Conservation (phyloP, 2,797 vertebrate genomes). For the Artibeus lituratus region DNA sequence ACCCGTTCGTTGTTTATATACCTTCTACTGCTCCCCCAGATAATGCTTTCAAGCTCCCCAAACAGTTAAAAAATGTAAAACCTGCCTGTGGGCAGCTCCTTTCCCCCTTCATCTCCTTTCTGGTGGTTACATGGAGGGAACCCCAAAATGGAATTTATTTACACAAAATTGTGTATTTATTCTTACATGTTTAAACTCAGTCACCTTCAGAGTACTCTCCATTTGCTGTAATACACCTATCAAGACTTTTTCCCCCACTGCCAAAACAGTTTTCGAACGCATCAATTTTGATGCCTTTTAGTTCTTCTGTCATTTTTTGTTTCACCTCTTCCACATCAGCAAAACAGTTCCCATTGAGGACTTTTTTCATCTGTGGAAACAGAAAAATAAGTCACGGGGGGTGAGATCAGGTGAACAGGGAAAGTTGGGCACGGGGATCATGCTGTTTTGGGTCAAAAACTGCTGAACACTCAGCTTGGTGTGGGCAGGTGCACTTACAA, state of each 20-base stretch:
- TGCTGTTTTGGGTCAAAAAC: no score
- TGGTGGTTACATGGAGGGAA: not conserved
- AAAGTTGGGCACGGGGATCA: no score
- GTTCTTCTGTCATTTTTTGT: not conserved
- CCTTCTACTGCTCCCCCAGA: conserved; percentile 13
- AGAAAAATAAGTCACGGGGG: not conserved
- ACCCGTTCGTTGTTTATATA: conserved; percentile 3
- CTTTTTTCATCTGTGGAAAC: not conserved
- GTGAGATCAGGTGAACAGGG: no score
- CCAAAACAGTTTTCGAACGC: not conserved
- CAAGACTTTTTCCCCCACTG: not conserved
- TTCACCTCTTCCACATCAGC: not conserved
- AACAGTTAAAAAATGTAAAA: conserved; percentile 38
- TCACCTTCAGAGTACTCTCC: not conserved
- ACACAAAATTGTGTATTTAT: not conserved
- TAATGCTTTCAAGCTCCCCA: not conserved
- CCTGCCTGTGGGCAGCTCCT: not conserved
- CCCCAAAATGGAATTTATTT: not conserved
- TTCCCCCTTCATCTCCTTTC: not conserved
- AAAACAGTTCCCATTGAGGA: not conserved
- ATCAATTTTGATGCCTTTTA: not conserved
- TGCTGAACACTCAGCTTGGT: not conserved
- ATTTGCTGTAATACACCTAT: not conserved
- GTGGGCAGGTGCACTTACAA: not conserved
- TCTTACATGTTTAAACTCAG: not conserved